Evolutionary conservation across 1,140 invertebrate genomes (phyloP).

Genomic region (Pachypeltis micranthus): DNA sequence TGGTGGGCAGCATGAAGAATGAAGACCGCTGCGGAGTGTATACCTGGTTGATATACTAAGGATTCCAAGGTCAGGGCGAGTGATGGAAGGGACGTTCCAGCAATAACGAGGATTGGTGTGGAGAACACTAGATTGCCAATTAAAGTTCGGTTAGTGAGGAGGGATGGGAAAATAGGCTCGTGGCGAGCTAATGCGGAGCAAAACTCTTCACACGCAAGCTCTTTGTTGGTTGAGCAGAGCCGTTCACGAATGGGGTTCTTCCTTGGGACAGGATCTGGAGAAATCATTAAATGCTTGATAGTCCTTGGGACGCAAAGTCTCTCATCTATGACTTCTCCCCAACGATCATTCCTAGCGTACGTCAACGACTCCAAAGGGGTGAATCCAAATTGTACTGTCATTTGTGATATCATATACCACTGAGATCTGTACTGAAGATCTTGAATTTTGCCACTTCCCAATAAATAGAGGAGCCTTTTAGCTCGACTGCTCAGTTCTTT

Average conservation of each 20-base stretch:
- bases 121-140: conserved; percentile 36
- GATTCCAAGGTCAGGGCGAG: conserved; percentile 39
- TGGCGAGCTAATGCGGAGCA: conserved; percentile 37
- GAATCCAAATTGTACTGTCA: conserved; percentile 40
- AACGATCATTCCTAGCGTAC: conserved; percentile 27
- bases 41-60: conserved; percentile 39
- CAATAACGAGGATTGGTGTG: conserved; percentile 38
- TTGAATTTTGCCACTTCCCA: conserved; percentile 41
- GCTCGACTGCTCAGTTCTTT: conserved; percentile 28
- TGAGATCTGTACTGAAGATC: conserved; percentile 43
- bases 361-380: conserved; percentile 40
- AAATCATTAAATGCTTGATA: conserved; percentile 25
- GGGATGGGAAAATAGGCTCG: conserved; percentile 35
- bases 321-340: conserved; percentile 29
- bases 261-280: conserved; percentile 34
- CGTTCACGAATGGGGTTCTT: conserved; percentile 35
- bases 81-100: conserved; percentile 34
- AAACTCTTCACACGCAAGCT: conserved; percentile 37
- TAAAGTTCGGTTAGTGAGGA: conserved; percentile 35
- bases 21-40: conserved; percentile 32
- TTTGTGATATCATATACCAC: conserved; percentile 46
- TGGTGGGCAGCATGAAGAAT: conserved; percentile 27
- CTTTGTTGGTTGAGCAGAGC: conserved; percentile 34
- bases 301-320: conserved; percentile 28
- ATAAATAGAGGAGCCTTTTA: conserved; percentile 26